Conservation (phyloP, 2,797 vertebrate species). For the Enteromius fasciolatus region DNA sequence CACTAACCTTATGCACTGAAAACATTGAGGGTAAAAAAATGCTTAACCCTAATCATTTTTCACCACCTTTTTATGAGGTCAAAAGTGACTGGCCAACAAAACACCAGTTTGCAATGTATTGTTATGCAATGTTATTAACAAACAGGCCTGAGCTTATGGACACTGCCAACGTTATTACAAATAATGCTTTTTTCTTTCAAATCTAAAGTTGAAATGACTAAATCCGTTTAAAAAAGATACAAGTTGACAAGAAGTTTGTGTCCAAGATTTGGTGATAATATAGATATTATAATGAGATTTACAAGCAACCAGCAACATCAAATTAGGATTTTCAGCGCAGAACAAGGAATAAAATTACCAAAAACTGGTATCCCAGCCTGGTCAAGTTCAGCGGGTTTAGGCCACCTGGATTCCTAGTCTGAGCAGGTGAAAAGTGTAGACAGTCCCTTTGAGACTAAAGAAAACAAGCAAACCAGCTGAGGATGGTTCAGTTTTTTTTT, state of each 20-base stretch:
- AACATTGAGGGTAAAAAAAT: background rate
- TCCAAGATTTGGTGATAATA: background rate
- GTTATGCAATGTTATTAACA: background rate
- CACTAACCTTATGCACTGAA: conserved; percentile 17
- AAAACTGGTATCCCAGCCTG: background rate
- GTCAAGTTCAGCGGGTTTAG: background rate
- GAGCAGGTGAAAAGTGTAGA: background rate
- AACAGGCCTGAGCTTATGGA: background rate
- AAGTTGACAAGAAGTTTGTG: background rate
- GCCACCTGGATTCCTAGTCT: background rate
- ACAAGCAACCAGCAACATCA: background rate
- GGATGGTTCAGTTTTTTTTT: background rate
- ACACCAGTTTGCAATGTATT: background rate
- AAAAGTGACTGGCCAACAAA: background rate
- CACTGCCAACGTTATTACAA: background rate
- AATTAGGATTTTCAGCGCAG: background rate
- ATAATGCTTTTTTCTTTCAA: background rate
- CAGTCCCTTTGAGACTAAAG: background rate
- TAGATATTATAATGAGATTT: background rate
- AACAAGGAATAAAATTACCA: background rate
- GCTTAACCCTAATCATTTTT: background rate
- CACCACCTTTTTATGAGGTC: background rate
- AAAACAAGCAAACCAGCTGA: background rate
- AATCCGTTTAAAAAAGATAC: background rate
- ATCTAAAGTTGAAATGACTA: background rate